phyloP scores from a whole-genome alignment of 2,113 vertebrate genomes.

The Panthera leo region DNA sequence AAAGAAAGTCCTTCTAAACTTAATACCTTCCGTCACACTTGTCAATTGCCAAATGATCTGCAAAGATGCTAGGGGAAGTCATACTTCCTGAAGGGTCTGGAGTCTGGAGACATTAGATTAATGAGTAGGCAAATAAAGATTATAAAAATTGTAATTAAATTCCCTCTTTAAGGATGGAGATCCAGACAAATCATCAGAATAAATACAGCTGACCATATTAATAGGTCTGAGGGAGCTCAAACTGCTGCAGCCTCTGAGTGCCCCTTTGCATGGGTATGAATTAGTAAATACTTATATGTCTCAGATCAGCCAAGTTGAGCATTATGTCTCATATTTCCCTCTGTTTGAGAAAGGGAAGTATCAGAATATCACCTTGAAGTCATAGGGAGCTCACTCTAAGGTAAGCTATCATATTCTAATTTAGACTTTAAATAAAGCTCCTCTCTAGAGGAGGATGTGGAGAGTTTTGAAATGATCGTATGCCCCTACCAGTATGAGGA shows the following conservation, averaged over 20 bases:
- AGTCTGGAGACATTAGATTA: neutral
- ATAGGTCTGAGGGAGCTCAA: neutral
- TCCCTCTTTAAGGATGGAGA: neutral
- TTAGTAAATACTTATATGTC: neutral
- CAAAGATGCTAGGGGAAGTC: neutral
- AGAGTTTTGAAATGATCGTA: neutral
- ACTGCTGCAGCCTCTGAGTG: neutral
- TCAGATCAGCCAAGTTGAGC: neutral
- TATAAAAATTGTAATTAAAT: neutral
- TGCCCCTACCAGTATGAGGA: neutral
- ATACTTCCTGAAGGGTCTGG: neutral
- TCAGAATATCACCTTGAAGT: neutral
- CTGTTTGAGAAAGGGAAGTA: neutral
- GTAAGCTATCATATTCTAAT: neutral
- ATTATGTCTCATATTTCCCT: neutral
- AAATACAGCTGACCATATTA: neutral
- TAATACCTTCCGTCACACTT: neutral
- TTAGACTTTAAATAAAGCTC: neutral
- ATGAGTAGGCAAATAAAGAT: neutral
- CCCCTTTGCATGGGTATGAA: neutral
- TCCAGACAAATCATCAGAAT: neutral
- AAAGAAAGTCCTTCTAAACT: neutral
- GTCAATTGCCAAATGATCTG: neutral
- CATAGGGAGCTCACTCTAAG: neutral
- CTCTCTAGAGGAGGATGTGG: neutral